A percentile compares a stretch with the other conserved stretches of the same genome.
phyloP scores from a whole-genome alignment of 2,888 invertebrate species.

The Tetragonisca angustula region DNA sequence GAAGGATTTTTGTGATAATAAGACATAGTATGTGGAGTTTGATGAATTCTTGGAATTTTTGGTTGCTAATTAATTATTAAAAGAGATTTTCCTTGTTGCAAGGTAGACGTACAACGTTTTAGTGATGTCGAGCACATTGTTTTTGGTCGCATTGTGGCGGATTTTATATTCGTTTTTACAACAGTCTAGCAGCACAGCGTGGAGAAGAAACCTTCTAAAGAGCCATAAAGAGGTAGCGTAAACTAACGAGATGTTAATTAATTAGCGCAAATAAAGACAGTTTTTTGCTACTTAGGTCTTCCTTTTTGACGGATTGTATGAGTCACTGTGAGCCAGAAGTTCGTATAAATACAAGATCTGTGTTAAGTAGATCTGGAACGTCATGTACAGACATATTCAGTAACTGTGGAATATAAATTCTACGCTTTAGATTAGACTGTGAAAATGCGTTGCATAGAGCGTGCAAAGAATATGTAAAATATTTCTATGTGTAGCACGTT shows the following conservation, averaged over 20 bases:
- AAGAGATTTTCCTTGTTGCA: not conserved
- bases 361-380: slow-evolving; percentile 29
- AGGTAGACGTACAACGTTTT: not conserved
- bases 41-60: not conserved
- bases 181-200: not conserved
- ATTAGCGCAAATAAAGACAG: not conserved
- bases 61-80: not conserved
- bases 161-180: not conserved
- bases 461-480: no score
- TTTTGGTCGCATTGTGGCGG: not conserved
- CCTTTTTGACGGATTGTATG: not conserved
- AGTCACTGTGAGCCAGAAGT: slow-evolving; percentile 1
- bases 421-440: not conserved
- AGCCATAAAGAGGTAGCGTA: not conserved
- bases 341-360: not conserved
- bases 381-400: not conserved
- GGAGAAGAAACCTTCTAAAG: not conserved
- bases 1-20: no score
- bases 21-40: not conserved
- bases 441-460: no score
- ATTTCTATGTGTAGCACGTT: no score
- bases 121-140: not conserved
- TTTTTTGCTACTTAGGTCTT: not conserved
- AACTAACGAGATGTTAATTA: not conserved
- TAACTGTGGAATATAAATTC: not conserved